These are phyloP conservation scores for Aphis gossypii DNA, from an alignment of 1,140 invertebrate genomes.

Conservation along the genomic window DNA sequence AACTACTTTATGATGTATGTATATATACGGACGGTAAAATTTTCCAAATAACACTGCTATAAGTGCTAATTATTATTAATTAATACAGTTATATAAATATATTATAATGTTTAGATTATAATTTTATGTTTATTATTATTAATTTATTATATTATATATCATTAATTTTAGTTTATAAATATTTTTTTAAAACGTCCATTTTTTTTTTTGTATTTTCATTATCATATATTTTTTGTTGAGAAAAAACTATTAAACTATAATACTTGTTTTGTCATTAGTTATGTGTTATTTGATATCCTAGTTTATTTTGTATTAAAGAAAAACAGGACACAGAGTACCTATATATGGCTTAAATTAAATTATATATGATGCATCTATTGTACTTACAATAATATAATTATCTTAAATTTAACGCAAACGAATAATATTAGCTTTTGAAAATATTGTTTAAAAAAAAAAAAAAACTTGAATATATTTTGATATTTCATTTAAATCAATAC, in stretches of 20 bases:
- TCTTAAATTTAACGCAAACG: background rate
- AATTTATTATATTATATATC: slow-evolving; percentile 17
- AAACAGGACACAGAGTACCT: background rate
- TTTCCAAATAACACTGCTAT: background rate
- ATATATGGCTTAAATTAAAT: background rate
- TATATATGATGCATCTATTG: background rate
- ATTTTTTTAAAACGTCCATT: slow-evolving; percentile 33
- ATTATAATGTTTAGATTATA: slow-evolving; percentile 40
- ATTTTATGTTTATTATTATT: slow-evolving; percentile 16
- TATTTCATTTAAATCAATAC: background rate
- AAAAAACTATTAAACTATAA: slow-evolving; percentile 43
- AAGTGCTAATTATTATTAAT: slow-evolving; percentile 33
- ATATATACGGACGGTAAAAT: background rate
- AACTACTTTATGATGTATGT: background rate
- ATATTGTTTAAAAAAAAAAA: background rate
- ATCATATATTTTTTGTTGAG: slow-evolving; percentile 7
- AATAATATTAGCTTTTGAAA: background rate
- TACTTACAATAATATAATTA: slow-evolving; percentile 9
- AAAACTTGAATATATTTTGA: background rate
- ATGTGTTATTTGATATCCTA: background rate
- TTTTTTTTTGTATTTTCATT: slow-evolving; percentile 24
- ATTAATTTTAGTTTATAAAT: slow-evolving; percentile 36
- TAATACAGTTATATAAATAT: background rate
- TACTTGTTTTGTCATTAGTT: background rate
- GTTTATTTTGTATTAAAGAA: background rate